A percentile compares a stretch with the other conserved stretches of the same genome.
Evolutionary conservation across 1,140 invertebrate species (phyloP).

Genomic region (Liolophura sinensis): DNA sequence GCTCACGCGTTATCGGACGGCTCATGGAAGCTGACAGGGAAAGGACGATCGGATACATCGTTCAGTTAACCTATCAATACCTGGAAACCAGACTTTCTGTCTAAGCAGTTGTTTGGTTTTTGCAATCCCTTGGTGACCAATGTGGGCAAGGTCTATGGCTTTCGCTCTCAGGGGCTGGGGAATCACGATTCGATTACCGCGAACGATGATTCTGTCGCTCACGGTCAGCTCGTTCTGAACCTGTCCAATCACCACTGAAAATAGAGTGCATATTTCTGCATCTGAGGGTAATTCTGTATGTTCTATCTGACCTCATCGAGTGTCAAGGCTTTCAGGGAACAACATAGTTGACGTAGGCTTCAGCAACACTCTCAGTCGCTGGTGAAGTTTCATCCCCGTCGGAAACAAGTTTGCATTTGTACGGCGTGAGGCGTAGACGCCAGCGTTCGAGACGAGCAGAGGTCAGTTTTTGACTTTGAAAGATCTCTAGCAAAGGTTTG

Average conservation of each 20-base stretch:
- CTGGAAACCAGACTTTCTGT: conserved; percentile 48
- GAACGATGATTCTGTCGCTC: conserved; percentile 16
- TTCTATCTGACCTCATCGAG: conserved; percentile 18
- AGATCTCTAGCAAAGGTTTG: too few species aligned
- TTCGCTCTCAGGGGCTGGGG: conserved; percentile 20
- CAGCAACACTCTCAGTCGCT: conserved; percentile 13
- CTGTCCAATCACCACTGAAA: conserved; percentile 15
- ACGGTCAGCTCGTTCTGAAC: conserved; percentile 15
- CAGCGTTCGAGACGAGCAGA: conserved; percentile 14
- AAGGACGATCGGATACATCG: conserved; percentile 28
- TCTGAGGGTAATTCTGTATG: conserved; percentile 4
- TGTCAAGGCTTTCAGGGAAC: conserved; percentile 16
- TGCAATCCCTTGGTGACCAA: conserved; percentile 34
- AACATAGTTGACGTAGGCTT: conserved; percentile 22
- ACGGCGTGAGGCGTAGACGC: conserved; percentile 9
- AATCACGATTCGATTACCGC: conserved; percentile 29
- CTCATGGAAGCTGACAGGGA: conserved; percentile 27
- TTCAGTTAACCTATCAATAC: conserved; percentile 39
- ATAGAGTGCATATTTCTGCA: conserved; percentile 22
- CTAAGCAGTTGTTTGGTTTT: conserved; percentile 41
- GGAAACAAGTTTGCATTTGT: conserved; percentile 1
- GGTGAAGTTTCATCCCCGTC: conserved; percentile 2
- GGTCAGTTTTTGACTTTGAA: conserved; percentile 10
- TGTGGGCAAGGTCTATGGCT: conserved; percentile 33
- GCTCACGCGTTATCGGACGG: conserved; percentile 24